Evolutionary conservation across 2,888 invertebrate species (phyloP).

Genomic region (Leptinotarsa tumamoca): DNA sequence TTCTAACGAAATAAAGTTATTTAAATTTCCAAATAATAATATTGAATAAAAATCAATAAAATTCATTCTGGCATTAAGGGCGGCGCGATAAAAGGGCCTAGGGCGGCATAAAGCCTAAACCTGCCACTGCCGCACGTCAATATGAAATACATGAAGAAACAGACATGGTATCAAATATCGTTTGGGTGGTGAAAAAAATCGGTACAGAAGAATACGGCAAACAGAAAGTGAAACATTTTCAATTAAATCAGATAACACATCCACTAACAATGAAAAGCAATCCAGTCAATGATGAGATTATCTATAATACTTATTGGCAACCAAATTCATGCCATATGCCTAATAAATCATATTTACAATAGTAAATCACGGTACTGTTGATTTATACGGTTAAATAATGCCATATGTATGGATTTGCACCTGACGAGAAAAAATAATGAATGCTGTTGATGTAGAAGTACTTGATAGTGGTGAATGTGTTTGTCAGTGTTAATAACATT

Average conservation of each 20-base stretch:
- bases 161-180: too few species aligned
- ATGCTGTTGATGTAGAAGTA: not conserved
- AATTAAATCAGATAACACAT: not conserved
- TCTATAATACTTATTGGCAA: conserved; percentile 7
- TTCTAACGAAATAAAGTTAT: too few species aligned
- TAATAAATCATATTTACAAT: conserved; percentile 10
- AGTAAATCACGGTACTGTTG: not conserved
- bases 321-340: conserved; percentile 2
- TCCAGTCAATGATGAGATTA: not conserved
- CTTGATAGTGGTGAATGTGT: not conserved
- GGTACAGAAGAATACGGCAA: too few species aligned
- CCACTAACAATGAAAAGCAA: not conserved
- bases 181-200: too few species aligned
- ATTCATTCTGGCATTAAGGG: too few species aligned
- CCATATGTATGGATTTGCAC: conserved; percentile 5
- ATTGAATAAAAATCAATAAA: too few species aligned
- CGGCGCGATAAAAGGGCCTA: too few species aligned
- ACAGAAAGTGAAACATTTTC: not conserved
- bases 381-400: not conserved
- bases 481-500: not conserved
- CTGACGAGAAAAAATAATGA: not conserved
- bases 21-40: too few species aligned
- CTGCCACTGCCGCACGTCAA: too few species aligned
- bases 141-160: too few species aligned
- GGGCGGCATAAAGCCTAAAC: too few species aligned